These are phyloP conservation scores for Drosophila kokeensis DNA, from an alignment of 2,888 invertebrate species.

Conservation along the genomic window DNA sequence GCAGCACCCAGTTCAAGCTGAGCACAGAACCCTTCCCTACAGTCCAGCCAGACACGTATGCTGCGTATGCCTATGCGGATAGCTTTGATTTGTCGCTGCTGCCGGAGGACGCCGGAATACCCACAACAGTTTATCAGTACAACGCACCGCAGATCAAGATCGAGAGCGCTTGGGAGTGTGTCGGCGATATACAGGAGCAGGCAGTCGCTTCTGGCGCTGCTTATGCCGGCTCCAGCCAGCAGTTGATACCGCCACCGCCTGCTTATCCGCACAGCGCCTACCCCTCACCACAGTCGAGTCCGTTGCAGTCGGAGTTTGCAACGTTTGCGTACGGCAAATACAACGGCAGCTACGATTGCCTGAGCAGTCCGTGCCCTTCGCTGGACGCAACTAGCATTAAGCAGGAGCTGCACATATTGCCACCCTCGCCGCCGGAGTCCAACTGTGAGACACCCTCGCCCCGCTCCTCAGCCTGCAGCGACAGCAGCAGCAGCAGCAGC, in stretches of 20 bases:
- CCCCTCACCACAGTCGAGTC: constrained; percentile 83
- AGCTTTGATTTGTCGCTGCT: constrained; percentile 91
- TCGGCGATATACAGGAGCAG: constrained; percentile 56
- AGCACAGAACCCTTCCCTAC: constrained; percentile 63
- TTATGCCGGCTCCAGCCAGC: constrained; percentile 52
- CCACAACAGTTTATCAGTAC: constrained; percentile 79
- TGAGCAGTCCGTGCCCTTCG: constrained; percentile 83
- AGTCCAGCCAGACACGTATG: constrained; percentile 73
- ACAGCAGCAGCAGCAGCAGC: constrained; percentile 79
- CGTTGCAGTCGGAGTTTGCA: constrained; percentile 81
- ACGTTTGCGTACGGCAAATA: constrained; percentile 63
- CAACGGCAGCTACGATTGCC: constrained; percentile 73
- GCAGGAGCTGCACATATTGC: constrained; percentile 86
- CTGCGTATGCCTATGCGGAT: constrained; percentile 86
- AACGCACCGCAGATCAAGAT: constrained; percentile 83
- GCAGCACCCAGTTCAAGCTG: constrained; percentile 58
- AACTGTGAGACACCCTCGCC: constrained; percentile 86
- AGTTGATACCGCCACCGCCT: constrained; percentile 79
- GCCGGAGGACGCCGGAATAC: constrained; percentile 86
- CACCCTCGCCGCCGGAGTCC: constrained; percentile 87
- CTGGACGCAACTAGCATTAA: constrained; percentile 82
- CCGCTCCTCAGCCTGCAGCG: constrained; percentile 83
- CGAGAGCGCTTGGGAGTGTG: constrained; percentile 81
- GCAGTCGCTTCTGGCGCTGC: neutral
- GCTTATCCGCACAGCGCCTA: constrained; percentile 79